These are phyloP conservation scores for Drosophila nasuta DNA, from an alignment of 1,140 invertebrate genomes.

Conservation along the genomic window DNA sequence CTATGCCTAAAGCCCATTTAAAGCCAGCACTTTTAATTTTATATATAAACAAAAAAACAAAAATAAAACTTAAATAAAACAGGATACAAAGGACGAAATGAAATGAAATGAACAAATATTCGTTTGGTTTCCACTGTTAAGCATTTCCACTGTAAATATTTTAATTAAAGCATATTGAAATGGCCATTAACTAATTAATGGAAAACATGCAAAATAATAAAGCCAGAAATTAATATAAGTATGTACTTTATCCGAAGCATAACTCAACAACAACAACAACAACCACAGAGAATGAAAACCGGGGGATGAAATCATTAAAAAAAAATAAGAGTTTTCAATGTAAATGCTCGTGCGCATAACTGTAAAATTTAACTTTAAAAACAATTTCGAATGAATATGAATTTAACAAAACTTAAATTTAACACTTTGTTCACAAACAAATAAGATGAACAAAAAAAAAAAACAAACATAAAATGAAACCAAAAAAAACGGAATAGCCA, in stretches of 20 bases:
- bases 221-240: slow-evolving; percentile 51
- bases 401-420: slow-evolving; percentile 59
- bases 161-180: slow-evolving; percentile 66
- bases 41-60: slow-evolving; percentile 2
- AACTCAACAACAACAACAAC: slow-evolving; percentile 22
- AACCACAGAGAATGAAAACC: slow-evolving; percentile 25
- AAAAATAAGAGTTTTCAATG: slow-evolving; percentile 68
- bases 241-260: slow-evolving; percentile 52
- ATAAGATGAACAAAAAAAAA: slow-evolving; percentile 24
- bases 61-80: background rate
- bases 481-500: slow-evolving; percentile 43
- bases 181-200: slow-evolving; percentile 66
- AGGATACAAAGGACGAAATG: slow-evolving; percentile 1
- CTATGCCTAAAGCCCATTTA: slow-evolving; percentile 36
- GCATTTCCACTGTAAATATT: slow-evolving; percentile 79
- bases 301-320: slow-evolving; percentile 47
- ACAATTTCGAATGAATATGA: slow-evolving; percentile 76
- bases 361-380: slow-evolving; percentile 72
- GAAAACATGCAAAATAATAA: slow-evolving; percentile 53
- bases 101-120: slow-evolving; percentile 40
- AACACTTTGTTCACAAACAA: slow-evolving; percentile 34
- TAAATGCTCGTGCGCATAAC: slow-evolving; percentile 67
- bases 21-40: slow-evolving; percentile 31
- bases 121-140: slow-evolving; percentile 70
- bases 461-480: slow-evolving; percentile 17